Base-by-base conservation (phyloP, 2,113 vertebrate genomes). In the Oceanites oceanicus region DNA sequence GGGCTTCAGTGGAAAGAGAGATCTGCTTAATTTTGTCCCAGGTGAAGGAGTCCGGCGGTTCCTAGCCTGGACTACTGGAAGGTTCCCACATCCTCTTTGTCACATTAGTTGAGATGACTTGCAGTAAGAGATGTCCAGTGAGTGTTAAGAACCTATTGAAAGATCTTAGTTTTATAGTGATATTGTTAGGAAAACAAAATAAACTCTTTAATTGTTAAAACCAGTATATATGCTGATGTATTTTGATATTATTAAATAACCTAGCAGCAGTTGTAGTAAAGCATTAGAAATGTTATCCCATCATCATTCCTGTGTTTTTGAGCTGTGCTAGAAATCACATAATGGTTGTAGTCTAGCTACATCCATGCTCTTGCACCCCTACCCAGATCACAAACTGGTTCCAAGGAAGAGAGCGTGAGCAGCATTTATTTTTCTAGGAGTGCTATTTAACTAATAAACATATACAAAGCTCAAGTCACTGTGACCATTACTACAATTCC, bases 41-140 rank as follows among this genome's bases (percentile, higher is more conserved):
- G 98, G 98, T 99, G 99, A 99, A 99, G 98, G 98, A 99, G 98
- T 99, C 99, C 98, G 94, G 98, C 98, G 98, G 99, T 99, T 99
- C 99, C 99, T 99, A 99, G 98, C 99, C 98, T 99, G 99, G 99
- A 99, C 99, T 99, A 98, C 98, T 98, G 99, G 98, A 99, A 99
- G 98, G 98, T 99, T 99, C 98, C 97, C 98, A 98, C 98, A 98
- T 98, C 99, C 97, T 98, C 95, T 98, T 98, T 98, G 98, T 98
- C 98, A 94, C 97, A 96, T 98, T 98, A 98, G 98, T 99, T 98
- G 98, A 98, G 97, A 97, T 97, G 97, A 97, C 97, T 97, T 98
- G 97, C 97, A 96, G 97, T 98, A 98, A 80, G 97, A 98, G 97
- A 96, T 98, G 97, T 97, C 97, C 98, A 98, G 98, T 98, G 98